Percentiles rank a stretch among this genome's conserved stretches.
phyloP scores from a whole-genome alignment of 1,140 invertebrate species.

The Belonocnema kinseyi region DNA sequence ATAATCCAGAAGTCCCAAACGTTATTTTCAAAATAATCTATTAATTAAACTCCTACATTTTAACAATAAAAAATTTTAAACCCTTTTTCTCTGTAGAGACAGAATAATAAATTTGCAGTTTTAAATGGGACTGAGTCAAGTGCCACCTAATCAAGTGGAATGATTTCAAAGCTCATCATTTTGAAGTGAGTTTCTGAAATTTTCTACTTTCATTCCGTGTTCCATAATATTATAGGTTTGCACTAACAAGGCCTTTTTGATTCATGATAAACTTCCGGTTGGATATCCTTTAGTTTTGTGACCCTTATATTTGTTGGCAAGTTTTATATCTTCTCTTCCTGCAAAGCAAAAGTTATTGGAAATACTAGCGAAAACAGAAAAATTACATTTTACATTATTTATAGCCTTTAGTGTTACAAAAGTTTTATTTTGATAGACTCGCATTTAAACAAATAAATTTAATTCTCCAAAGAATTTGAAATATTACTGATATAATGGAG shows the following conservation, averaged over 20 bases:
- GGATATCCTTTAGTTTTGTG: not conserved
- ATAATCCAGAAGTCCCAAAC: no score
- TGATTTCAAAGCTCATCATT: not conserved
- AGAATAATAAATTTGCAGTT: no score
- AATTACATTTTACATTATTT: not conserved
- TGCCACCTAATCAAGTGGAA: no score
- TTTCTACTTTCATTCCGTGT: not conserved
- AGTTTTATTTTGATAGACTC: not conserved
- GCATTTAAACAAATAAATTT: not conserved
- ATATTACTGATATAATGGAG: no score
- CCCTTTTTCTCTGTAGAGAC: no score
- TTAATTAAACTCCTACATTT: no score
- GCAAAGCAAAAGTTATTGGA: not conserved
- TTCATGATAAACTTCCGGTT: slow-evolving; percentile 2
- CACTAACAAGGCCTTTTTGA: slow-evolving; percentile 3
- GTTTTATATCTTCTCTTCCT: not conserved
- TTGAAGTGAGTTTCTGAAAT: not conserved
- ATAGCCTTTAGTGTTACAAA: not conserved
- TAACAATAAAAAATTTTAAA: no score
- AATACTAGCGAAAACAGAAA: not conserved
- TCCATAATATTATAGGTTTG: not conserved
- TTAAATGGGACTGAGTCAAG: no score
- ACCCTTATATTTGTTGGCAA: not conserved
- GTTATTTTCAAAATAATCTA: no score
- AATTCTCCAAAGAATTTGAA: not conserved